Conservation (phyloP, 2,888 invertebrate species). For the Catocala fraxini region DNA sequence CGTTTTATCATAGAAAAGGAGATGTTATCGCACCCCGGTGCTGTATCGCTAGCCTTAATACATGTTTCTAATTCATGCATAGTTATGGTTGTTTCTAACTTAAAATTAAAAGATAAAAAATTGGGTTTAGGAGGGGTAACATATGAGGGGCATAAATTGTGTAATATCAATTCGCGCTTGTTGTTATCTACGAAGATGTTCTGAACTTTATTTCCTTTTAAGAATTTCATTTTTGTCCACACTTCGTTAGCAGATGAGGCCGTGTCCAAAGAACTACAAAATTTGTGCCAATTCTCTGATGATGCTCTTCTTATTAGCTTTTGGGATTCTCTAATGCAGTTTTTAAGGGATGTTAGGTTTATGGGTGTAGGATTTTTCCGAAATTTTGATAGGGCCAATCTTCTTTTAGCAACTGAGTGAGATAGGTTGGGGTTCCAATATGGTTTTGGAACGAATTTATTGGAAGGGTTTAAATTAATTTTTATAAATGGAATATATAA, state of each 20-base stretch:
- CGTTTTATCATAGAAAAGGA: slow-evolving; percentile 28
- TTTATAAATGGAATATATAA: slow-evolving; percentile 32
- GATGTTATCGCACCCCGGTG: slow-evolving; percentile 21
- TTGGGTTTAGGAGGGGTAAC: no score
- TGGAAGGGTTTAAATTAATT: slow-evolving; percentile 22
- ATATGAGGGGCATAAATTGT: no score
- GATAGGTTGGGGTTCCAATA: slow-evolving; percentile 48
- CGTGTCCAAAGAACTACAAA: no score
- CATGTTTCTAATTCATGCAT: slow-evolving; percentile 22
- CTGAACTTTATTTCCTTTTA: no score
- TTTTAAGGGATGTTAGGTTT: slow-evolving; percentile 25
- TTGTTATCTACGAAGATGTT: no score
- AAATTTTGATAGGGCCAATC: slow-evolving; percentile 33
- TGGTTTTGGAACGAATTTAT: slow-evolving; percentile 38
- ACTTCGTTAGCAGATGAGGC: no score
- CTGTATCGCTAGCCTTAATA: slow-evolving; percentile 20
- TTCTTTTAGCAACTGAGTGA: no score
- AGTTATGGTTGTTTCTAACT: slow-evolving; percentile 10
- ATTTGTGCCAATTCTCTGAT: no score
- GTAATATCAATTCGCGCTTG: no score
- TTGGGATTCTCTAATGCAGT: slow-evolving; percentile 24
- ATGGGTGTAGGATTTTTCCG: slow-evolving; percentile 40
- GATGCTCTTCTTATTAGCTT: not conserved
- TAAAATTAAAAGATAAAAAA: no score
- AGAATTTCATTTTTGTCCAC: no score